Conservation (phyloP, 2,113 vertebrate genomes). For the Arvicanthis niloticus region DNA sequence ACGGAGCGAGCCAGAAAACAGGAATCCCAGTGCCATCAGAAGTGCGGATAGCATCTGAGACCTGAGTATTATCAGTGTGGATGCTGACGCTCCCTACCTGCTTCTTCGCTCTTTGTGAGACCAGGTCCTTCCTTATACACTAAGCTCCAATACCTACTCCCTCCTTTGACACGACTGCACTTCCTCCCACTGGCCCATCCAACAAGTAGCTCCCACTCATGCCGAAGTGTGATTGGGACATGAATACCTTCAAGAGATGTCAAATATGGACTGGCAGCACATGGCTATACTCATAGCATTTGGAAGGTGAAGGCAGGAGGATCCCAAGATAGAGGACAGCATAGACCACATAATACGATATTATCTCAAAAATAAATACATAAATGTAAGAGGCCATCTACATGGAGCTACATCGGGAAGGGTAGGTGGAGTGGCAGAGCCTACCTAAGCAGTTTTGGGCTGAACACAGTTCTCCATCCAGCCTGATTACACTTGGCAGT, state of each 20-base stretch:
- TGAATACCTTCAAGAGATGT: not conserved
- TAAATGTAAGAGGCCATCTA: not conserved
- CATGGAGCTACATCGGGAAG: not conserved
- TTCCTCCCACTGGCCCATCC: not conserved
- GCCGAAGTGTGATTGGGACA: not conserved
- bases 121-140: not conserved
- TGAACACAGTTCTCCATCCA: too few relatives aligned
- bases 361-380: not conserved
- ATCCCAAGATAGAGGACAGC: not conserved
- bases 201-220: not conserved
- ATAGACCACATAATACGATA: not conserved
- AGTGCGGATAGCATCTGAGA: too few relatives aligned
- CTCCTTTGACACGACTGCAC: not conserved
- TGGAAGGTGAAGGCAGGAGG: not conserved
- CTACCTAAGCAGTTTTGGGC: not conserved
- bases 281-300: not conserved
- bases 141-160: too few relatives aligned
- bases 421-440: not conserved
- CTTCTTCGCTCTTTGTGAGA: not conserved
- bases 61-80: not conserved
- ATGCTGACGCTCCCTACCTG: fast-evolving
- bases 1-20: not conserved
- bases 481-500: not conserved
- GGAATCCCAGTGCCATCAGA: not conserved
- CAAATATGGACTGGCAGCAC: not conserved